Base-by-base conservation (phyloP, 2,888 invertebrate genomes). In the Drosophila picticornis region DNA sequence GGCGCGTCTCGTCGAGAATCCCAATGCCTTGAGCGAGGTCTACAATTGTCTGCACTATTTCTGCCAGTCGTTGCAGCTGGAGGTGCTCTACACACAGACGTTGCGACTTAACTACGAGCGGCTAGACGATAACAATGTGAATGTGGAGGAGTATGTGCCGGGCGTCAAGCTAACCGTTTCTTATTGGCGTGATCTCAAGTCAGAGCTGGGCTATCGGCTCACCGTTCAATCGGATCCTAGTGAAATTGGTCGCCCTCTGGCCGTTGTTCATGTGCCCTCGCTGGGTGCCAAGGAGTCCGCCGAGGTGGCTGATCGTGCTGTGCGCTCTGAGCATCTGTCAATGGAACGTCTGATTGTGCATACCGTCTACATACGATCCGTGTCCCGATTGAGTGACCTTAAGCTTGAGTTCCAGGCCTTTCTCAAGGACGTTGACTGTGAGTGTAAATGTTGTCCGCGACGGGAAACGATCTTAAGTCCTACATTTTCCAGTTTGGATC, bases 291-390 rank as follows among this genome's bases (percentile, higher is more conserved):
- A 93, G 72, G 93, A 93, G 68, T 93, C 93, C 0, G 90, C 94
- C 63, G 96, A 97, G 92, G 95, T 96, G 61, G 96, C 96, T 1
- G 96, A 96, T 88, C 94, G 96, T 77, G 97, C 97, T 19, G 96
- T 98, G 50, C 95, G 97, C 82, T 97, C 97, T 31, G 98, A 98
- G 93, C 96, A 97, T 89, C 94, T 99, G n/a, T 98, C 98, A 7
- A 97, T 99, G 96, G 99, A 99, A 94, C 96, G 98, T 43, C 94
- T 99, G 61, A 94, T 99, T 43, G 98, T 99, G 9, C 98, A 98
- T 92, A 99, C 99, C 0, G 98, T 99, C 82, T 98, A 99, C 91
- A 97, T 98, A 65, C 95, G 99, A 81, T 97, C 98, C 0, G 95
- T 97, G 62, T 96, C 97, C 77, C 95, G 98, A 51, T 94, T 98